Percentiles rank a stretch among this genome's conserved stretches.
Conservation (phyloP, 2,888 invertebrate species). For the Epinotia bilunana region DNA sequence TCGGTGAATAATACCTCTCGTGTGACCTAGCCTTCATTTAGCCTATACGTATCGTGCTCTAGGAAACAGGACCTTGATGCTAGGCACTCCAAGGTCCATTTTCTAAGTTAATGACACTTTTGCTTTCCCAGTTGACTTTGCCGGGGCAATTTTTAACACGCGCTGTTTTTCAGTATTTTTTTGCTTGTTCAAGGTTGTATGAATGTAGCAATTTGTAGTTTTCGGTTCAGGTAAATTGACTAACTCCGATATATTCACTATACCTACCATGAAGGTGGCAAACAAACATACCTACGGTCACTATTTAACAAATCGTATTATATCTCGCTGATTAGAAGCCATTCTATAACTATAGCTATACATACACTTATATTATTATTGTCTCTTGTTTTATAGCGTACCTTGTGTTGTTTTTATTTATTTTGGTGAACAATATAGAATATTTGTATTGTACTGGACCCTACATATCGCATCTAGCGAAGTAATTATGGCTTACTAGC, state of each 20-base stretch:
- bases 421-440: too few species aligned
- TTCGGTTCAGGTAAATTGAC: conserved; percentile 5
- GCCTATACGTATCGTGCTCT: background rate
- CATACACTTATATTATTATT: too few species aligned
- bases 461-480: too few species aligned
- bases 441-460: too few species aligned
- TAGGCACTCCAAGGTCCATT: background rate
- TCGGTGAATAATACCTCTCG: conserved; percentile 1
- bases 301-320: too few species aligned
- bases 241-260: background rate
- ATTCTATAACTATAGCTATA: too few species aligned
- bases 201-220: conserved; percentile 13
- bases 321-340: too few species aligned
- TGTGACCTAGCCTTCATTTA: conserved; percentile 9
- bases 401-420: too few species aligned
- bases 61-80: background rate
- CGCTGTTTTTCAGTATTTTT: conserved; percentile 10
- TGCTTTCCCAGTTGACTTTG: background rate
- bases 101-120: background rate
- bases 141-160: conserved; percentile 22
- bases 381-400: too few species aligned
- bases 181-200: background rate
- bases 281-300: too few species aligned
- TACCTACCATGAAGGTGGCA: too few species aligned
- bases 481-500: too few species aligned